Base-by-base conservation (phyloP, 2,888 invertebrate genomes). In the Thecophora atra region DNA sequence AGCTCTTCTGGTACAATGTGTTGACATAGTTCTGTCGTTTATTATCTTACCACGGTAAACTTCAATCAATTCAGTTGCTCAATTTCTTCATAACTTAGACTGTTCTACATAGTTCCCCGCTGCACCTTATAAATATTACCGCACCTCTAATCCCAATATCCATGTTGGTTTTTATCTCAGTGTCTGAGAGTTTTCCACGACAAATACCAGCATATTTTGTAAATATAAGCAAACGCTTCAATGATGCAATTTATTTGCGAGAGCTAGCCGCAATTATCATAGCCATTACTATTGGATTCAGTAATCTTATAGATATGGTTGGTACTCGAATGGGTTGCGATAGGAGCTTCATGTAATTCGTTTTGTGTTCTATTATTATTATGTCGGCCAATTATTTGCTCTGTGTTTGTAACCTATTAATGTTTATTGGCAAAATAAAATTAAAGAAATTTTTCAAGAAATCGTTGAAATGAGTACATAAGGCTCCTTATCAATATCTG, bases 281-380 rank as follows among this genome's bases (percentile, higher is more conserved):
- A 71, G 89, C 91, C 58, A 78, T 89, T 47, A 83, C 90, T 21
- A 85, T 91, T 75, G 89, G 89, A 26, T 83, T 88, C 24, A 88
- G 89, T 67, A 91, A 91, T 85, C 85, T 90, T 73, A 83, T 89
- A 72, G 91, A 91, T 80, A 89, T 90, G 88, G 91, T 91, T 85
- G 87, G 88, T 78, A 44, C 63, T 37, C 37, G 15, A 13, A n/a
- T n/a, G n/a, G n/a, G n/a, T n/a, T 44, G n/a, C 1, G 44, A 64
- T 26, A 42, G n/a, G 42, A 37, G 42, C 58, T 17, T 58, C 58
- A 17, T 24, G 58, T 58, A 28, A 17, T 8, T 6, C 8, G 8
- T 30, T 6, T 30, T 30, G 30, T 30, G 30, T 8, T 30, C 4
- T 30, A 30, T 30, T 30, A 30, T 30, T 30, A 8, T 30, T n/a